Conservation (phyloP, 1,140 invertebrate genomes). For the Ostrea edulis region DNA sequence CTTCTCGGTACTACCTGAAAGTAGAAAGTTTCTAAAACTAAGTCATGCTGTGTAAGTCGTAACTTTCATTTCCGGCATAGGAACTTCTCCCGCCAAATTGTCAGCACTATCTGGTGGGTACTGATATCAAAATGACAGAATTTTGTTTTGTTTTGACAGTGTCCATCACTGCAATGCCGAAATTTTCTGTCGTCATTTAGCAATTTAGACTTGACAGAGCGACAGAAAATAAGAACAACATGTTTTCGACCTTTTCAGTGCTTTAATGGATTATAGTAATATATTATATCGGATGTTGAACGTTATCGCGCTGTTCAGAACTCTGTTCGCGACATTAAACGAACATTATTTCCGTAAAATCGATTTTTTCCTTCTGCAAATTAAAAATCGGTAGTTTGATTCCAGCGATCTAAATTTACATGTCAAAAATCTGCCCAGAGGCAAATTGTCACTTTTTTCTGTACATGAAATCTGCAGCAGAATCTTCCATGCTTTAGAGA, state of each 20-base stretch:
- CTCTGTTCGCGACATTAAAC: slow-evolving; percentile 20
- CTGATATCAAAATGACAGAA: not conserved
- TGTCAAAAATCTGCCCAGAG: slow-evolving; percentile 23
- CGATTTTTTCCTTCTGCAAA: slow-evolving; percentile 33
- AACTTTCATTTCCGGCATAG: not conserved
- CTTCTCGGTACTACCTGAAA: not conserved
- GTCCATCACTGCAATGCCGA: not conserved
- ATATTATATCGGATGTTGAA: slow-evolving; percentile 17
- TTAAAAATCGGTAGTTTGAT: slow-evolving; percentile 37
- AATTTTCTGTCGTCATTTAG: not conserved
- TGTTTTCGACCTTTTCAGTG: not conserved
- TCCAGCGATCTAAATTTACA: slow-evolving; percentile 29
- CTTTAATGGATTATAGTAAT: slow-evolving; percentile 32
- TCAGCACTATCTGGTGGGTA: not conserved
- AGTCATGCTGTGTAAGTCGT: not conserved
- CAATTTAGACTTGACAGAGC: too few species aligned
- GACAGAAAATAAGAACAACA: not conserved
- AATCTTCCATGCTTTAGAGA: not conserved
- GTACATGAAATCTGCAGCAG: not conserved
- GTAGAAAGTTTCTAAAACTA: not conserved
- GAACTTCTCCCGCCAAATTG: slow-evolving; percentile 14
- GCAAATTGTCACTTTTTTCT: not conserved
- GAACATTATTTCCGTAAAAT: slow-evolving; percentile 37
- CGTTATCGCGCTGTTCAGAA: slow-evolving; percentile 14
- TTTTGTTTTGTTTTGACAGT: slow-evolving; percentile 2